phyloP scores from a whole-genome alignment of 2,113 vertebrate genomes.

The Lepisosteus oculatus region DNA sequence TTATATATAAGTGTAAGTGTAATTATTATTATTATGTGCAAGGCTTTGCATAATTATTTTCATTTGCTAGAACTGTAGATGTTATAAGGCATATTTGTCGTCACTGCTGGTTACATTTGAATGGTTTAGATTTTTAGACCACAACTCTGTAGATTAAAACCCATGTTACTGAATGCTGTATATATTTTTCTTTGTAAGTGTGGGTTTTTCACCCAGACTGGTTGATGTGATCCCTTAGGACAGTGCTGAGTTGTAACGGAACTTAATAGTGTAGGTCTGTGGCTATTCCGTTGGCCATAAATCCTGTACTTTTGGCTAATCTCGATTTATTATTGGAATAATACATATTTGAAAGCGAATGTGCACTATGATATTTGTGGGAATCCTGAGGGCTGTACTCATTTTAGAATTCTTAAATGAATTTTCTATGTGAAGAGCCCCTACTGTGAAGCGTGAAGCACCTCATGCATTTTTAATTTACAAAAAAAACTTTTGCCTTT shows the following conservation, averaged over 20 bases:
- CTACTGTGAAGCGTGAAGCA: too few species aligned
- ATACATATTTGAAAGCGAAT: too few species aligned
- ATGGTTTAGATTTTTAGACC: slow-evolving; percentile 10
- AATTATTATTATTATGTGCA: too few species aligned
- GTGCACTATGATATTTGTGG: too few species aligned
- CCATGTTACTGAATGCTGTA: neutral
- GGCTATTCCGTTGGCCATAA: neutral
- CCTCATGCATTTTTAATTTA: too few species aligned
- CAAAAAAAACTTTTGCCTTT: too few species aligned
- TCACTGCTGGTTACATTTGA: neutral
- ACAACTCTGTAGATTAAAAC: neutral
- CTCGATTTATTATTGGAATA: too few species aligned
- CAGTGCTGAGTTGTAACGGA: slow-evolving; percentile 4
- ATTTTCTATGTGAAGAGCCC: too few species aligned
- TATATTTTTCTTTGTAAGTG: neutral
- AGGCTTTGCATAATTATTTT: slow-evolving; percentile 13
- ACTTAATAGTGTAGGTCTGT: neutral
- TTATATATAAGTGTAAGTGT: too few species aligned
- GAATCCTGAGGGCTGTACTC: too few species aligned
- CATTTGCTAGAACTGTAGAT: neutral
- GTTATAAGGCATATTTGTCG: slow-evolving; percentile 1
- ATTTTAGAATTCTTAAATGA: too few species aligned
- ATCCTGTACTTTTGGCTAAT: neutral
- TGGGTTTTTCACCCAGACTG: neutral
- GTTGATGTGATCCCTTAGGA: neutral